phyloP scores from a whole-genome alignment of 1,140 invertebrate species.

The Rhopalosiphum padi region DNA sequence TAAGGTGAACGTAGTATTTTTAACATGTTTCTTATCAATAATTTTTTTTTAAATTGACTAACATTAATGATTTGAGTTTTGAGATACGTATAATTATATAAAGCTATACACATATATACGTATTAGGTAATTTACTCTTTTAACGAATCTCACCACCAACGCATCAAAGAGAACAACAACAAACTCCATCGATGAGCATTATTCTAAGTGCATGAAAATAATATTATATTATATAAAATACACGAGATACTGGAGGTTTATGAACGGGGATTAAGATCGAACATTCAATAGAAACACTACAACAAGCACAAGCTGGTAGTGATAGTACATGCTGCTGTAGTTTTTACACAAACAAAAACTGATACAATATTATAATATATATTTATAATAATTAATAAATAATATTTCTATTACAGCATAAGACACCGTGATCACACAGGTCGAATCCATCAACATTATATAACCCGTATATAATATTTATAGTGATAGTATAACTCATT shows the following conservation, averaged over 20 bases:
- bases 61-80: background rate
- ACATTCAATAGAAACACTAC: too few species aligned
- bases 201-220: background rate
- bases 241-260: background rate
- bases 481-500: background rate
- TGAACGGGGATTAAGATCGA: too few species aligned
- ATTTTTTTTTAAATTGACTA: background rate
- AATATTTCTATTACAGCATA: background rate
- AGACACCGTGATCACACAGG: background rate
- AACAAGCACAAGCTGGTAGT: too few species aligned
- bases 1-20: background rate
- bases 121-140: background rate
- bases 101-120: background rate
- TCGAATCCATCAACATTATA: background rate
- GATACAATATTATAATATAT: background rate
- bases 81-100: background rate
- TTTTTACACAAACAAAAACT: background rate
- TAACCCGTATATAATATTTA: background rate
- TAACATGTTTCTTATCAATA: background rate
- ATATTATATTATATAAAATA: background rate
- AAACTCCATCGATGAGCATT: background rate
- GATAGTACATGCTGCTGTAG: background rate
- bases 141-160: background rate
- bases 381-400: background rate
- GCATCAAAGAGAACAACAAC: background rate